Base-by-base conservation (phyloP, 2,113 vertebrate species). In the Hyla sarda region DNA sequence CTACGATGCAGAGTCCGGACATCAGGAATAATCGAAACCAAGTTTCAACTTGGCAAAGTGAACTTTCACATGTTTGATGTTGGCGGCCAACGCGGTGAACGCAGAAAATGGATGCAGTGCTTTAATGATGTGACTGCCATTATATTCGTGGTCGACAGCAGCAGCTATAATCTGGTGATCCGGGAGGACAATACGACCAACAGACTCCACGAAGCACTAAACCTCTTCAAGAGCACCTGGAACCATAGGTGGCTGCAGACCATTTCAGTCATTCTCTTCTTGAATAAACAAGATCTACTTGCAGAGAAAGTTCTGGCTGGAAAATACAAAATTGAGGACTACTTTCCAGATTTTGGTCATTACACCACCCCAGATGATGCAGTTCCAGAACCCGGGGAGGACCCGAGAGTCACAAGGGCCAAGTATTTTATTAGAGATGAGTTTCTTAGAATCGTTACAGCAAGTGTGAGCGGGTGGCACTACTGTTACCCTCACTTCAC, bases 141-240 rank as follows among this genome's bases (percentile, higher is more conserved):
- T 91, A 99, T 99, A 91, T 99, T 99, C 32, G 97, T 99, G 92
- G 98, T 99, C 92, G 98, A 97, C 89, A 99, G 98, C 96, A 99
- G 98, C 96, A 99, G 98, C 94, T 99, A 99, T 95, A 99, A 99
- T 93, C 99, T 99, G 98, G 98, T 99, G 91, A 98, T 99, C 89
- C 95, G 98, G 92, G 98, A 99, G 94, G 98, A 99, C 95, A 99
- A 99, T 95, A 96, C 97, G 94, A 99, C 98, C 93, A 99, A 99
- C 91, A 96, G 98, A 89, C 96, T 99, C 93, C 97, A 99, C 91
- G 98, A 99, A 94, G 98, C 98, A 34, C 96, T 99, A 94, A 99
- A 99, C 92, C 97, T 99, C 90, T 99, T 99, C 94, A 99, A 99
- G 95, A 99, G 98, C 93, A 99, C 99, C 93, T 99, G 98, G 98